Conservation (phyloP, 1,140 invertebrate species). For the Prorops nasuta region DNA sequence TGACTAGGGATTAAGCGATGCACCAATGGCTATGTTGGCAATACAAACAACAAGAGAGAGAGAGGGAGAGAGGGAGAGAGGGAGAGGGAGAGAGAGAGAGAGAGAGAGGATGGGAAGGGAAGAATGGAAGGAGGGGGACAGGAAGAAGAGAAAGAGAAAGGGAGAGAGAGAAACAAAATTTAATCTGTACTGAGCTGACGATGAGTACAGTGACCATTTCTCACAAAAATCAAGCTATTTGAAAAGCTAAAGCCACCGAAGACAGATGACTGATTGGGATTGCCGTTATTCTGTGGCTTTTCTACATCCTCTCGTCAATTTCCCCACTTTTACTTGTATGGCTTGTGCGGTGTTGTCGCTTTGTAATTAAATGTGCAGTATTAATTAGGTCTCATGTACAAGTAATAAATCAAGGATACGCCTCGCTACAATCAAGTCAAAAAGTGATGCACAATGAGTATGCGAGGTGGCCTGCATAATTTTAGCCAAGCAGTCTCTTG, state of each 20-base stretch:
- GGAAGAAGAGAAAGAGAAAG: too few relatives aligned
- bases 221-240: constrained; percentile 43
- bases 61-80: too few relatives aligned
- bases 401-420: constrained; percentile 39
- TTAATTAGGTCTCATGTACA: constrained; percentile 13
- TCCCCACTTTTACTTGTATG: too few relatives aligned
- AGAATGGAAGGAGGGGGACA: too few relatives aligned
- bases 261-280: constrained; percentile 21
- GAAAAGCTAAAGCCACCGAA: constrained; percentile 2
- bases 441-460: constrained; percentile 58
- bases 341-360: constrained; percentile 16
- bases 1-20: too few relatives aligned
- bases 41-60: too few relatives aligned
- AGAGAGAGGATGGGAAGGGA: too few relatives aligned
- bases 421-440: constrained; percentile 49
- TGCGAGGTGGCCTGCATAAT: constrained; percentile 49
- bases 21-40: constrained; percentile 53
- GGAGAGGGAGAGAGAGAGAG: too few relatives aligned
- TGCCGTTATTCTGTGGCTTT: constrained; percentile 10
- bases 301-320: constrained; percentile 44
- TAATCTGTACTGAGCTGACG: constrained; percentile 26
- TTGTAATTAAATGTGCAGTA: background rate
- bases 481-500: constrained; percentile 34
- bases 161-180: background rate
- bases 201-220: constrained; percentile 58